Percentiles rank a stretch among this genome's conserved stretches.
phyloP scores from a whole-genome alignment of 2,113 vertebrate genomes.

The Macquaria ambigua region DNA sequence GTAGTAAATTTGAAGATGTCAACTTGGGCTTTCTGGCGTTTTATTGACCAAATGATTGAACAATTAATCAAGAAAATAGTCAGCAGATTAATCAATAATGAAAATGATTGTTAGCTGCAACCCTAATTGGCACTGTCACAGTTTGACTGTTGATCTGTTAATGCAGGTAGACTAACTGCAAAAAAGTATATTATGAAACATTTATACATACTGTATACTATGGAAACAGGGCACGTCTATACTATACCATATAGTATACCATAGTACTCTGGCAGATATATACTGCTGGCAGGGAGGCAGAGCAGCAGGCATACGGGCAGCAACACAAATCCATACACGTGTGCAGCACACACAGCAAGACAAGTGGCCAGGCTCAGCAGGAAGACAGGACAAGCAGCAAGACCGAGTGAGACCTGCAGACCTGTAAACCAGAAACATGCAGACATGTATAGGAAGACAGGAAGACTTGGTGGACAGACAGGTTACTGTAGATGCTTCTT shows the following conservation, averaged over 20 bases:
- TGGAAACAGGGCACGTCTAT: constrained; percentile 1
- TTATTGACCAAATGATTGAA: background rate
- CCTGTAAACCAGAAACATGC: background rate
- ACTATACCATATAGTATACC: background rate
- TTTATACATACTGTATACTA: background rate
- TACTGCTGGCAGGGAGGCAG: constrained; percentile 18
- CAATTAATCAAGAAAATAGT: background rate
- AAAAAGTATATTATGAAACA: background rate
- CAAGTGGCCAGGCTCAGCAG: constrained; percentile 17
- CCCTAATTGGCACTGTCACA: background rate
- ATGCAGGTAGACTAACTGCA: background rate
- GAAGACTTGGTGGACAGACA: background rate
- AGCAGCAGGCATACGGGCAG: constrained; percentile 36
- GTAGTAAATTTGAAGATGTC: background rate
- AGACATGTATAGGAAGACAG: background rate
- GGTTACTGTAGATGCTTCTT: background rate
- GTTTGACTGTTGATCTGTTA: background rate
- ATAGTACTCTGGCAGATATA: background rate
- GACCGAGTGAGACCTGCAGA: background rate
- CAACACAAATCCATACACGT: constrained; percentile 40
- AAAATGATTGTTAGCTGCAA: background rate
- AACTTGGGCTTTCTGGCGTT: background rate
- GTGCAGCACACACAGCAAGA: constrained; percentile 24
- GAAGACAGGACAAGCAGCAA: background rate
- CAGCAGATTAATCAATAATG: background rate